Evolutionary conservation across 1,140 invertebrate species (phyloP).

Genomic region (Thalassaphorura encarpata): DNA sequence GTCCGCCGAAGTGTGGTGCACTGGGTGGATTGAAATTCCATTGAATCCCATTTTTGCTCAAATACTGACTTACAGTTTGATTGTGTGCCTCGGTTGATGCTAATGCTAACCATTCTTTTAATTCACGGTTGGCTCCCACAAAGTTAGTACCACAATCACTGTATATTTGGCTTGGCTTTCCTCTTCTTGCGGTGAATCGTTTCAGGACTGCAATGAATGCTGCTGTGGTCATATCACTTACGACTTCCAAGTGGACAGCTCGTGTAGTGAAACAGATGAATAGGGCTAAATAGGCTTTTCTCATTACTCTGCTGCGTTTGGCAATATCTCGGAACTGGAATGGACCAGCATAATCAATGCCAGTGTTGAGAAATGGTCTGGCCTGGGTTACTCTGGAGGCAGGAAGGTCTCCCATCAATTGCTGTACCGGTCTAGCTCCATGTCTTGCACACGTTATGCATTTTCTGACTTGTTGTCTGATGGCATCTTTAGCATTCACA

Average conservation of each 20-base stretch:
- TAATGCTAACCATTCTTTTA: background rate
- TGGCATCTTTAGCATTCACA: background rate
- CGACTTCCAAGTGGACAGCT: conserved; percentile 37
- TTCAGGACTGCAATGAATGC: conserved; percentile 34
- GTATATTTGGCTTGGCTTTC: background rate
- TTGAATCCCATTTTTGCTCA: conserved; percentile 13
- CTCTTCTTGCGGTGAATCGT: conserved; percentile 32
- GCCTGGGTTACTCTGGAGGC: conserved; percentile 25
- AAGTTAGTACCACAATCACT: background rate
- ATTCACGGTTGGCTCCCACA: background rate
- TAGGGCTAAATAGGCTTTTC: conserved; percentile 35
- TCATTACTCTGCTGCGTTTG: conserved; percentile 11
- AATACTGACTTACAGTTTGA: background rate
- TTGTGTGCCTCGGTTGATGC: background rate
- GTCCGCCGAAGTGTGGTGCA: conserved; percentile 34
- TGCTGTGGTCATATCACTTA: conserved; percentile 33
- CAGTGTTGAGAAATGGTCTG: conserved; percentile 33
- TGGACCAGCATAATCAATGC: conserved; percentile 36
- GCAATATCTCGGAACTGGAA: conserved; percentile 23
- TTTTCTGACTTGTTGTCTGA: background rate
- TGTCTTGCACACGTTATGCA: conserved; percentile 15
- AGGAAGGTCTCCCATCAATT: conserved; percentile 37
- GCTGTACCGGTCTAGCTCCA: conserved; percentile 27
- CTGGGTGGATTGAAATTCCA: conserved; percentile 35
- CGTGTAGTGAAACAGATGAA: conserved; percentile 36